phyloP scores from a whole-genome alignment of 2,797 vertebrate species.

The Knipowitschia caucasica region DNA sequence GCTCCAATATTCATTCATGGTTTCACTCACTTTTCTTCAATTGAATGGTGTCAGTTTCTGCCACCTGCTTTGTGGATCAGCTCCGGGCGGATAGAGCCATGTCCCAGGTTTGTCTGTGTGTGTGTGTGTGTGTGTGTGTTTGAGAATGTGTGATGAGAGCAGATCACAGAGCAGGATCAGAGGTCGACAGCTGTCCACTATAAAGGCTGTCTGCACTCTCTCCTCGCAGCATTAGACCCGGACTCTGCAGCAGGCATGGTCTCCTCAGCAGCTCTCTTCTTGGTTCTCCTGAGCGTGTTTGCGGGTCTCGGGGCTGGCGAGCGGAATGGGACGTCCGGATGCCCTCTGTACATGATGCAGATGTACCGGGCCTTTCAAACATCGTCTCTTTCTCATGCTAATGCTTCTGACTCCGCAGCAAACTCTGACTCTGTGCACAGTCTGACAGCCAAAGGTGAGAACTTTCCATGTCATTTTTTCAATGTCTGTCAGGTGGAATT shows the following conservation, averaged over 20 bases:
- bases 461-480: too few relatives aligned
- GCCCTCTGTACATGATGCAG: slow-evolving; percentile 84
- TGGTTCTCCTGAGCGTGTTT: slow-evolving; percentile 18
- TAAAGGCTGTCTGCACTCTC: slow-evolving; percentile 57
- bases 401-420: slow-evolving; percentile 10
- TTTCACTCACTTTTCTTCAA: too few relatives aligned
- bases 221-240: slow-evolving; percentile 56
- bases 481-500: too few relatives aligned
- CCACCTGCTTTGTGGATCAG: too few relatives aligned
- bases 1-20: too few relatives aligned
- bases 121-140: too few relatives aligned
- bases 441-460: slow-evolving; percentile 80
- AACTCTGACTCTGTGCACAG: slow-evolving; percentile 76
- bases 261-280: neutral
- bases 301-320: neutral
- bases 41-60: too few relatives aligned
- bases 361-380: slow-evolving; percentile 74
- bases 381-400: slow-evolving; percentile 28
- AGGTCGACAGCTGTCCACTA: slow-evolving; percentile 78
- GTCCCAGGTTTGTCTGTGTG: too few relatives aligned
- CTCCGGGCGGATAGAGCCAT: too few relatives aligned
- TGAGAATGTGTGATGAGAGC: too few relatives aligned
- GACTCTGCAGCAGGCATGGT: slow-evolving; percentile 55
- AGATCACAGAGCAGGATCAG: slow-evolving; percentile 62
- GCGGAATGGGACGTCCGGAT: slow-evolving; percentile 38